Evolutionary conservation across 1,140 invertebrate genomes (phyloP).

Genomic region (Brachionus rubens): DNA sequence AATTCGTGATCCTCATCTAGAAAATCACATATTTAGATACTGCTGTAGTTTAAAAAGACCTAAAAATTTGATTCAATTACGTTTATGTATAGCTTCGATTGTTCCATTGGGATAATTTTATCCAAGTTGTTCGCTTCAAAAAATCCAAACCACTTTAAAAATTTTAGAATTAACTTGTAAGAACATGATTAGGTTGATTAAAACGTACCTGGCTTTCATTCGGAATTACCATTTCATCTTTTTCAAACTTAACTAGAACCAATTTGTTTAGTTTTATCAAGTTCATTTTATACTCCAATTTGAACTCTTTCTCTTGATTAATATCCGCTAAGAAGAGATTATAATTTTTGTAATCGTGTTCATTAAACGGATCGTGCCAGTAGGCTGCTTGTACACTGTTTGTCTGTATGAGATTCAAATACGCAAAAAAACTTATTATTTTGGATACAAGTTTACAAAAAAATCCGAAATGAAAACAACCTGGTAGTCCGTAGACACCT

Average conservation of each 20-base stretch:
- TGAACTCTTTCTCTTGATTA: slow-evolving; percentile 79
- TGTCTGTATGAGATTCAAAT: slow-evolving; percentile 62
- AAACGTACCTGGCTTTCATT: slow-evolving; percentile 68
- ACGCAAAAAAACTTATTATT: slow-evolving; percentile 80
- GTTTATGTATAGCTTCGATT: slow-evolving; percentile 62
- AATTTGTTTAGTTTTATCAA: slow-evolving; percentile 76
- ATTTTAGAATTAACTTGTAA: too few species aligned
- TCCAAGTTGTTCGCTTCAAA: slow-evolving; percentile 61
- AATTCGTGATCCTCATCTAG: too few species aligned
- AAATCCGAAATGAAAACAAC: slow-evolving; percentile 63
- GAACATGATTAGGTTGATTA: too few species aligned
- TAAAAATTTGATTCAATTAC: slow-evolving; percentile 49
- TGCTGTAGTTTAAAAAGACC: too few species aligned
- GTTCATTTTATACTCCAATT: slow-evolving; percentile 69
- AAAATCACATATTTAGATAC: too few species aligned
- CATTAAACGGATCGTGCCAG: slow-evolving; percentile 86
- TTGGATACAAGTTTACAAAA: slow-evolving; percentile 77
- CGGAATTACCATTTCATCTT: slow-evolving; percentile 88
- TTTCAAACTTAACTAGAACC: slow-evolving; percentile 83
- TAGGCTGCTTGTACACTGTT: slow-evolving; percentile 86
- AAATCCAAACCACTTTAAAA: slow-evolving; percentile 61
- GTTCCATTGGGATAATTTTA: slow-evolving; percentile 57
- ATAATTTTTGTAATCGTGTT: slow-evolving; percentile 70
- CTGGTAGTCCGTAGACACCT: slow-evolving; percentile 73
- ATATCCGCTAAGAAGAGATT: slow-evolving; percentile 91